phyloP scores from a whole-genome alignment of 64 coral and sea anemone species.

The Montipora efflorescens region DNA sequence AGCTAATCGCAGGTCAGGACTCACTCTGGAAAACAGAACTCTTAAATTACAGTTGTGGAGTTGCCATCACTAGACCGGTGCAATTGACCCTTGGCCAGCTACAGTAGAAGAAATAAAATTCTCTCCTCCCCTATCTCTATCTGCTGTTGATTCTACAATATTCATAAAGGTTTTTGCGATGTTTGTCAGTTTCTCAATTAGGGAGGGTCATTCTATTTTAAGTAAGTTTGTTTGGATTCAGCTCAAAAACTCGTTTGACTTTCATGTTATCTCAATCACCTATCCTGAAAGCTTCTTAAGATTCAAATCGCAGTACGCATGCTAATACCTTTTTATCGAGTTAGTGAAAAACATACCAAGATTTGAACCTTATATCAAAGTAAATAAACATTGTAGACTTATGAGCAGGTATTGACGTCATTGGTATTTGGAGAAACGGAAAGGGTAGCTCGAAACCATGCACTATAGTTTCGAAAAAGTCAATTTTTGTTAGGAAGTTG shows the following conservation, averaged over 20 bases:
- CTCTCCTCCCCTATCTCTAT: no score
- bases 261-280: neutral
- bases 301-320: neutral
- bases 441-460: no score
- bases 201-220: neutral
- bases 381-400: neutral
- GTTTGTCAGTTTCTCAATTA: neutral
- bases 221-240: neutral
- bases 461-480: no score
- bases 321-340: neutral
- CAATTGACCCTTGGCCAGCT: no score
- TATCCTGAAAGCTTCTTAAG: neutral
- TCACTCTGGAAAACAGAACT: no score
- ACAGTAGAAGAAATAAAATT: no score
- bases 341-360: neutral
- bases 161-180: neutral
- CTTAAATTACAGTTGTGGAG: no score
- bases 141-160: no score
- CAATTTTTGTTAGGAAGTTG: no score
- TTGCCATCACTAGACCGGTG: no score
- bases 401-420: neutral
- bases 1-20: no score
- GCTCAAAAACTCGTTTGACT: neutral
- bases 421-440: neutral
- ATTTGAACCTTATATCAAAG: neutral